Base-by-base conservation (phyloP, 2,113 vertebrate genomes). In the Bucco capensis region DNA sequence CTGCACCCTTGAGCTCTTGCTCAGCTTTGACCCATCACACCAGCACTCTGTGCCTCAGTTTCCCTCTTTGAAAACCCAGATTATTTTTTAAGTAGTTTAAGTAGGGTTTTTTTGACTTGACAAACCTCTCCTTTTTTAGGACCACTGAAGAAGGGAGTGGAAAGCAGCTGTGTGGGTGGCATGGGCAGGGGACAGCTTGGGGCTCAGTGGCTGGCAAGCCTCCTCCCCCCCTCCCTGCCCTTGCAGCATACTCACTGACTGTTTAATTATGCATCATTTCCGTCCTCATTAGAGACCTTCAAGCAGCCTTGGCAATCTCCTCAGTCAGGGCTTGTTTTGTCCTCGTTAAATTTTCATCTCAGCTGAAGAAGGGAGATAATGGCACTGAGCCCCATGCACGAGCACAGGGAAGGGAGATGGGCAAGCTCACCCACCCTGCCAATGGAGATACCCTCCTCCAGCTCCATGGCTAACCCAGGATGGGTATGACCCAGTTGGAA, bases 271-370 rank as follows among this genome's bases (percentile, higher is more conserved):
- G 81, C 93, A 97, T 53, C 25, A 0, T 93, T 95, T 95, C 82
- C 92, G 84, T 79, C 95, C 97, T 97, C 95, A 92, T 97, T 94
- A 96, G 64, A 87, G 93, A 96, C 92, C 92, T 97, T 97, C 95
- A 96, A 97, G 96, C 40, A 90, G 93, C 95, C 33, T 46, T 49
- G 33, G 95, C 97, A 96, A 95, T 93, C 96, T 94, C 95, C 96
- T 96, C 88, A 58, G 93, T 96, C 94, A 70, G 95, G 95, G 84
- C 89, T 95, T 92, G 74, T 92, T 94, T 93, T 92, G 92, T 86
- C 95, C 92, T 90, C 8, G 50, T 95, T 93, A 96, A 96, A 92
- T 62, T 96, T 95, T 96, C 88, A 96, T 96, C 88, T 94, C 81
- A 42, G 57, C 83, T 86, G 77, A 95, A 96, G 57, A 77, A 96